Conservation (phyloP, 2,888 invertebrate genomes). For the Scaptomyza reducta region DNA sequence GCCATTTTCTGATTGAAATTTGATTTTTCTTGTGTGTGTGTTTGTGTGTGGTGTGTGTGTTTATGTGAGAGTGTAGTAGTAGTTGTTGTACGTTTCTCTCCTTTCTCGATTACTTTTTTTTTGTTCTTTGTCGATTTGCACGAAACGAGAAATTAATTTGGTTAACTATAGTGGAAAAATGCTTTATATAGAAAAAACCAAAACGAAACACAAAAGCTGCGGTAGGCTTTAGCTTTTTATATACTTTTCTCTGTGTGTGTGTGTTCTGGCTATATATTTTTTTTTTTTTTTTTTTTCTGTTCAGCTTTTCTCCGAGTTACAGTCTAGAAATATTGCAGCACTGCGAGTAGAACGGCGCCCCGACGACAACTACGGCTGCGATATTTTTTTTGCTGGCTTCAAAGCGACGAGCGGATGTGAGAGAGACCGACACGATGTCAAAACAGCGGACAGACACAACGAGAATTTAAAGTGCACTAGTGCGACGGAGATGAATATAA, state of each 20-base stretch:
- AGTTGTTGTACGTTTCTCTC: slow-evolving; percentile 66
- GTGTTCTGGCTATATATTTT: slow-evolving; percentile 64
- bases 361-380: slow-evolving; percentile 73
- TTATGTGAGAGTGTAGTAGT: slow-evolving; percentile 61
- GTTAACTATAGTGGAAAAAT: slow-evolving; percentile 61
- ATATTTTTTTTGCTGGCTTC: slow-evolving; percentile 53
- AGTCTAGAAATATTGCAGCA: slow-evolving; percentile 76
- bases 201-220: slow-evolving; percentile 73
- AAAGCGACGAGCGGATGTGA: slow-evolving; percentile 47
- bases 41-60: slow-evolving; percentile 65
- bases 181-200: slow-evolving; percentile 62
- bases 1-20: slow-evolving; percentile 89
- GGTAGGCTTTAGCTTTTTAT: slow-evolving; percentile 36
- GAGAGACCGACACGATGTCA: slow-evolving; percentile 53
- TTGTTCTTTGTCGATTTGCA: slow-evolving; percentile 63
- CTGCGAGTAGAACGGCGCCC: slow-evolving; percentile 76
- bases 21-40: slow-evolving; percentile 80
- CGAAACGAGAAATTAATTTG: slow-evolving; percentile 48
- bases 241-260: slow-evolving; percentile 40
- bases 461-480: slow-evolving; percentile 19
- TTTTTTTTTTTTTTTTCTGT: slow-evolving; percentile 56
- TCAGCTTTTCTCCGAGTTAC: slow-evolving; percentile 60
- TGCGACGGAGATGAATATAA: slow-evolving; percentile 40
- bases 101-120: slow-evolving; percentile 60
- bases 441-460: slow-evolving; percentile 30